phyloP scores from a whole-genome alignment of 2,797 vertebrate species.

The Acipenser transmontanus region DNA sequence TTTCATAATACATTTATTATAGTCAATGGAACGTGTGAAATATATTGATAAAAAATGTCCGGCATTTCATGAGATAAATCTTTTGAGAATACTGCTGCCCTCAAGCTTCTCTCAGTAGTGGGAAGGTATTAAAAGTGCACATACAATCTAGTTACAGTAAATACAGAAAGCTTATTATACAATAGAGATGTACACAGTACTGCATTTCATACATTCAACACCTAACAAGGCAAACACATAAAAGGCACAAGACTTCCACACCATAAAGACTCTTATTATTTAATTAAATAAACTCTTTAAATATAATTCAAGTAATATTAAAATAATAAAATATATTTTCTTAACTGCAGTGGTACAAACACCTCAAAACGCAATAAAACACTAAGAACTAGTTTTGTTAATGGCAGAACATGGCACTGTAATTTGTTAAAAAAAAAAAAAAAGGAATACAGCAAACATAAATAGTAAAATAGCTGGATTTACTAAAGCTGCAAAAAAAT shows the following conservation, averaged over 20 bases:
- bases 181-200: constrained; percentile 69
- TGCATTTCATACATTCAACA: constrained; percentile 87
- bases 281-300: constrained; percentile 54
- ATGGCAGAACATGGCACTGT: constrained; percentile 63
- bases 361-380: constrained; percentile 59
- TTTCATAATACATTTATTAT: constrained; percentile 41
- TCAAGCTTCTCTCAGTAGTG: constrained; percentile 83
- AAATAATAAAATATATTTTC: constrained; percentile 53
- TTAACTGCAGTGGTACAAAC: constrained; percentile 49
- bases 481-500: background rate
- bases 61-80: constrained; percentile 58
- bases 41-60: constrained; percentile 42
- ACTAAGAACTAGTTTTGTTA: constrained; percentile 36
- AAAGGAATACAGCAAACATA: background rate
- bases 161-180: constrained; percentile 72
- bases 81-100: constrained; percentile 67
- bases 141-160: constrained; percentile 56
- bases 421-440: constrained; percentile 26
- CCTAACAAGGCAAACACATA: constrained; percentile 83
- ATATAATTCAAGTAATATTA: constrained; percentile 71
- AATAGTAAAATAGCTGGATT: background rate
- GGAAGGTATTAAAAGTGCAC: constrained; percentile 75
- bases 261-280: constrained; percentile 60
- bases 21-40: constrained; percentile 32
- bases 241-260: constrained; percentile 91